Percentiles rank a stretch among this genome's conserved stretches.
Evolutionary conservation across 1,140 invertebrate species (phyloP).

Genomic region (Pseudoatta argentina): DNA sequence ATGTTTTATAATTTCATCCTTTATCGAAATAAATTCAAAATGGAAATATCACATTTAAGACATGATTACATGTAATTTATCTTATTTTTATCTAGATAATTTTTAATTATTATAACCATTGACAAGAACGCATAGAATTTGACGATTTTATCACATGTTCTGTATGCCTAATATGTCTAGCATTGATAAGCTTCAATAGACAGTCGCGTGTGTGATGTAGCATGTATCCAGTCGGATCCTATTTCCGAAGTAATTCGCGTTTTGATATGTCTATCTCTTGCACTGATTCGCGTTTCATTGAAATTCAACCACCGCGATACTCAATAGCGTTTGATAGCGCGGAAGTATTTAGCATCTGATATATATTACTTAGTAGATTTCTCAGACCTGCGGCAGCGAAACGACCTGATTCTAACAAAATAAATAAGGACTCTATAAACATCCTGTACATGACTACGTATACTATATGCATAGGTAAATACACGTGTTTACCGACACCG

Average conservation of each 20-base stretch:
- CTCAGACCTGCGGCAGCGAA: not conserved
- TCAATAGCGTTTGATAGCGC: not conserved
- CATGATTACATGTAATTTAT: no score
- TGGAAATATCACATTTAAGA: no score
- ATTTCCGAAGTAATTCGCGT: constrained; percentile 3
- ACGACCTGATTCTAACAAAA: constrained; percentile 37
- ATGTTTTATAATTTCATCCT: no score
- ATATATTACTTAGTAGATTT: not conserved
- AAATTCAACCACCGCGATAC: not conserved
- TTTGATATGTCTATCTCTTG: not conserved
- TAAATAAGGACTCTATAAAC: constrained; percentile 37
- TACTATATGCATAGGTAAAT: constrained; percentile 21
- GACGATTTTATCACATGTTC: not conserved
- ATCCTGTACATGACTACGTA: not conserved
- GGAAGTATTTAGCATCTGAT: not conserved
- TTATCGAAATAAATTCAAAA: no score
- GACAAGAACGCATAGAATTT: not conserved
- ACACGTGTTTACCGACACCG: constrained; percentile 33
- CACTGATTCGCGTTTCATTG: not conserved
- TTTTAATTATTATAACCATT: no score
- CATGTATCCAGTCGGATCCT: not conserved
- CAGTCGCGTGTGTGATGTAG: not conserved
- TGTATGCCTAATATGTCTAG: not conserved
- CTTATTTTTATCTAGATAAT: no score
- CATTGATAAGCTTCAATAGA: not conserved